Evolutionary conservation across 2,797 vertebrate species (phyloP).

Genomic region (Pangasius krempfi): DNA sequence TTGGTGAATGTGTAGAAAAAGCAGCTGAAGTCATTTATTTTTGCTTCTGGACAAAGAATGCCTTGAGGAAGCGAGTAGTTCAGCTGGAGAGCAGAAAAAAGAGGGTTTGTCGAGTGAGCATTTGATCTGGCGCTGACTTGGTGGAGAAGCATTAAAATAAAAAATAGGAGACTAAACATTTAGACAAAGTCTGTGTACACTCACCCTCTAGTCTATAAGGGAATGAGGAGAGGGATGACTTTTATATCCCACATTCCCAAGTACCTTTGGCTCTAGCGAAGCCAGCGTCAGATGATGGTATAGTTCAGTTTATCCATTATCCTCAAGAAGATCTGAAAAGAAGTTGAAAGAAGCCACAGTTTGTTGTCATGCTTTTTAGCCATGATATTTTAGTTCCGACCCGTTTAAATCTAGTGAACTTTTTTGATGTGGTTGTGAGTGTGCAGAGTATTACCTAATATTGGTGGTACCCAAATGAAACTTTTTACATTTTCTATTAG

Average conservation of each 20-base stretch:
- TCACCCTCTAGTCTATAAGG: conserved; percentile 5
- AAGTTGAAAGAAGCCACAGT: background rate
- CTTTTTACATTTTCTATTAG: conserved; percentile 6
- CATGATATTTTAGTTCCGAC: background rate
- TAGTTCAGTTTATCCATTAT: background rate
- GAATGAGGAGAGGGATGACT: background rate
- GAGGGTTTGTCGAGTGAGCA: conserved; percentile 36
- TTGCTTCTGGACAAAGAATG: conserved; percentile 50
- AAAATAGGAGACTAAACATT: conserved; percentile 62
- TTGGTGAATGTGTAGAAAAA: conserved; percentile 8
- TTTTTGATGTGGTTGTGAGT: background rate
- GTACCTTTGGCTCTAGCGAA: background rate
- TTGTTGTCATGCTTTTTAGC: background rate
- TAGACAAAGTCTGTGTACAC: conserved; percentile 52
- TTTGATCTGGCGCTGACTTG: conserved; percentile 32
- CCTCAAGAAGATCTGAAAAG: conserved; percentile 6
- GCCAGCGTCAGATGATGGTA: background rate
- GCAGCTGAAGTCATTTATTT: conserved; percentile 60
- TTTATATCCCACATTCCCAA: background rate
- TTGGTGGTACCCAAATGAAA: conserved; percentile 11
- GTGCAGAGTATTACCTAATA: background rate
- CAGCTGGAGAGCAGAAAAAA: conserved; percentile 36
- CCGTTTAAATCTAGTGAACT: background rate
- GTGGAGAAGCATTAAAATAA: conserved; percentile 45
- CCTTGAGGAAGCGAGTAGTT: conserved; percentile 55